phyloP scores from a whole-genome alignment of 2,888 invertebrate species.

The Alentia gelatinosa region DNA sequence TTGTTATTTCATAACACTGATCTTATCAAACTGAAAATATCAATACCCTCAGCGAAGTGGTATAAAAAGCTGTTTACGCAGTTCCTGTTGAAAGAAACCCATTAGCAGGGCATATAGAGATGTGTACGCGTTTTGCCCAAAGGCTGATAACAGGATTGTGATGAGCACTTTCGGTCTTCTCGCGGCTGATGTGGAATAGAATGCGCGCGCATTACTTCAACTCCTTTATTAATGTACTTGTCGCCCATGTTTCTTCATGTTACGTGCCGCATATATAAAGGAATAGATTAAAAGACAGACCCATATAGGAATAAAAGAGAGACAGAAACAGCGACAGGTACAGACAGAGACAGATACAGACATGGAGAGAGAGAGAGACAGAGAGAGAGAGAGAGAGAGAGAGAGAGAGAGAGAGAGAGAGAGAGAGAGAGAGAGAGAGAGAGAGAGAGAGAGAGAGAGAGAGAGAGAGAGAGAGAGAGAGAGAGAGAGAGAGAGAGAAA shows the following conservation, averaged over 20 bases:
- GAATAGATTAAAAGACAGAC: no score
- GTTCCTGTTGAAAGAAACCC: neutral
- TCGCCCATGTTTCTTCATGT: neutral
- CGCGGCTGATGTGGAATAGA: neutral
- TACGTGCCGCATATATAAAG: neutral
- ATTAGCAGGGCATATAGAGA: neutral
- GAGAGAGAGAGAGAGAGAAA: no score
- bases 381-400: no score
- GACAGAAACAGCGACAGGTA: no score
- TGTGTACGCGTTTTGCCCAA: neutral
- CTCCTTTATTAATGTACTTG: neutral
- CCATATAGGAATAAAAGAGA: no score
- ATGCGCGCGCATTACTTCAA: neutral
- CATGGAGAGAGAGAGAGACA: no score
- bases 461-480: no score
- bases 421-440: no score
- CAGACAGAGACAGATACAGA: no score
- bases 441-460: no score
- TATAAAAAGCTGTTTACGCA: neutral
- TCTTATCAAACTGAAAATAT: neutral
- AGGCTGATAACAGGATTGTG: neutral
- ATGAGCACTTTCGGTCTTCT: neutral
- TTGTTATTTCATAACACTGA: constrained; percentile 11
- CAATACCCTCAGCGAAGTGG: constrained; percentile 13
- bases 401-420: no score